A percentile compares a stretch with the other conserved stretches of the same genome.
Conservation (phyloP, 2,888 invertebrate species). For the Balanococcus diminutus region DNA sequence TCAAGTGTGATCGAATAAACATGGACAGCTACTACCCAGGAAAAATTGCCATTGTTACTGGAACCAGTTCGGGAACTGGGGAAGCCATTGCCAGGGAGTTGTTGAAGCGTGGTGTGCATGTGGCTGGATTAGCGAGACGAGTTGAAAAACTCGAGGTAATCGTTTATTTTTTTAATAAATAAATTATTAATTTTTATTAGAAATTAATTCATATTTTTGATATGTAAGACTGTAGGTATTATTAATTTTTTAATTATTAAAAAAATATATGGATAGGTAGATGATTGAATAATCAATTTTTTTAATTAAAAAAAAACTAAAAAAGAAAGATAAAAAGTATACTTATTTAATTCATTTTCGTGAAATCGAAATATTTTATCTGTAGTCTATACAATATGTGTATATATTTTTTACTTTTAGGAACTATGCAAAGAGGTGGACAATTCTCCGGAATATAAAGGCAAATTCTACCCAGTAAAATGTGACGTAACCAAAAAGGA, state of each 20-base stretch:
- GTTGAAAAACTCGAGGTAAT: constrained; percentile 41
- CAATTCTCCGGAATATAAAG: background rate
- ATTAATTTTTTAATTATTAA: no score
- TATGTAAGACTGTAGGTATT: no score
- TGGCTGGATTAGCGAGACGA: constrained; percentile 46
- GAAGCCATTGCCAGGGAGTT: constrained; percentile 13
- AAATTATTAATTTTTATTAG: no score
- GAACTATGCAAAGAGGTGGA: background rate
- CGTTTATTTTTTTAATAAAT: no score
- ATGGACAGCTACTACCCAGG: constrained; percentile 47
- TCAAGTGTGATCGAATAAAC: background rate
- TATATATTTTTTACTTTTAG: background rate
- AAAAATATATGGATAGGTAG: no score
- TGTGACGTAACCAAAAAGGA: constrained; percentile 17
- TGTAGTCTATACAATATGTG: background rate
- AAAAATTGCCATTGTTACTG: constrained; percentile 50
- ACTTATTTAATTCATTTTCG: no score
- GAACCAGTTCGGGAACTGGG: constrained; percentile 50
- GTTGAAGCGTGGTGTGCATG: constrained; percentile 22
- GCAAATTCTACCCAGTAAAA: constrained; percentile 25
- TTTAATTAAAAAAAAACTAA: no score
- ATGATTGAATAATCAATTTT: no score
- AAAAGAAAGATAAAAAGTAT: no score
- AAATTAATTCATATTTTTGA: no score
- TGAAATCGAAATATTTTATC: background rate